Conservation (phyloP, 2,113 vertebrate species). For the Eptesicus fuscus region DNA sequence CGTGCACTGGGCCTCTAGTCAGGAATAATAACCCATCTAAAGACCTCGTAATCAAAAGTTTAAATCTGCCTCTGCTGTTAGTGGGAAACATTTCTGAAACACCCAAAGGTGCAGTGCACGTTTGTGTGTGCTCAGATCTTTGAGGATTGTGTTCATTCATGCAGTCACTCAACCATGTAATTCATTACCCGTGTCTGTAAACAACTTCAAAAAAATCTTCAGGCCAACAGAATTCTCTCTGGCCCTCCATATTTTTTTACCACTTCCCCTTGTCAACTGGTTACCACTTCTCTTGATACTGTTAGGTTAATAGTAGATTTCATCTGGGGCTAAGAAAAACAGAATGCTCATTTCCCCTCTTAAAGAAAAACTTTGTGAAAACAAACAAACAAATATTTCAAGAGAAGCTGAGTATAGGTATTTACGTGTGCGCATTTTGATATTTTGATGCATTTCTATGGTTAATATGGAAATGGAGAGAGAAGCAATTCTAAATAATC, state of each 20-base stretch:
- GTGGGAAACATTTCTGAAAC: background rate
- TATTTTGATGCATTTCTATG: background rate
- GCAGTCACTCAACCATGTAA: background rate
- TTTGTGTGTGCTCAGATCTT: background rate
- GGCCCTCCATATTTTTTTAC: background rate
- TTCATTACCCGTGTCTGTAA: background rate
- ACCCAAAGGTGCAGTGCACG: background rate
- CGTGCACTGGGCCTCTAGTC: too few relatives aligned
- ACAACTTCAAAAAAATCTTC: background rate
- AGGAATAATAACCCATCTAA: background rate
- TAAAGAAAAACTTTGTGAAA: background rate
- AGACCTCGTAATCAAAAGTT: background rate
- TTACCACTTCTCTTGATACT: background rate
- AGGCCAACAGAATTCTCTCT: background rate
- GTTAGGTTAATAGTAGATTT: background rate
- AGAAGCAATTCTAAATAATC: slow-evolving; percentile 1
- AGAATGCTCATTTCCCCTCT: background rate
- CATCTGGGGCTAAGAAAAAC: background rate
- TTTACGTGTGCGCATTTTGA: background rate
- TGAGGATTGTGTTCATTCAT: background rate
- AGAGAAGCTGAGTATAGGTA: background rate
- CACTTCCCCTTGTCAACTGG: background rate
- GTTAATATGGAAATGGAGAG: background rate
- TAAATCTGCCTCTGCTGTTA: background rate
- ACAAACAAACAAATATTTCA: background rate